Conservation (phyloP, 2,888 invertebrate genomes). For the Agriopis marginaria region DNA sequence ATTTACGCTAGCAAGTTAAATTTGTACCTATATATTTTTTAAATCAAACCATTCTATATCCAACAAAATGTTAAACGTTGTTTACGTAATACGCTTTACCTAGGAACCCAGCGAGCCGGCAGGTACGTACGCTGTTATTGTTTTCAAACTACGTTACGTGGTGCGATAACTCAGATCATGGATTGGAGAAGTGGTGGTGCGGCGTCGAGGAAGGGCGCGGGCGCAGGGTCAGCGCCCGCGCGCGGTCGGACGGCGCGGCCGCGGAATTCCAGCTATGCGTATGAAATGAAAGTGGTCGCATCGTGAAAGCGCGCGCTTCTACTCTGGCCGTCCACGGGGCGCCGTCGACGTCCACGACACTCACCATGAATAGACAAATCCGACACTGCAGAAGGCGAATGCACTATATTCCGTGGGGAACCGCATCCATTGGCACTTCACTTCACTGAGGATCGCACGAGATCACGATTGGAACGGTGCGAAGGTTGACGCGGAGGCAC, state of each 20-base stretch:
- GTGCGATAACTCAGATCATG: slow-evolving; percentile 42
- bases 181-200: slow-evolving; percentile 62
- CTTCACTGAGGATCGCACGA: slow-evolving; percentile 76
- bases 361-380: slow-evolving; percentile 84
- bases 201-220: slow-evolving; percentile 77
- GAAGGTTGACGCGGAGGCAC: slow-evolving; percentile 63
- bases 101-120: not conserved
- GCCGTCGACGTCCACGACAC: slow-evolving; percentile 63
- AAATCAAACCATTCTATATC: no score
- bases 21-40: no score
- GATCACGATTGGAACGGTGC: slow-evolving; percentile 59
- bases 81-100: slow-evolving; percentile 8
- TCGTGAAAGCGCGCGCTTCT: slow-evolving; percentile 85
- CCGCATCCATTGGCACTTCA: slow-evolving; percentile 84
- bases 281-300: slow-evolving; percentile 86
- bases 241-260: slow-evolving; percentile 76
- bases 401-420: slow-evolving; percentile 75
- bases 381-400: slow-evolving; percentile 68
- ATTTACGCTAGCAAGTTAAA: no score
- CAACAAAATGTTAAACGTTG: not conserved
- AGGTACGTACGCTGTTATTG: slow-evolving; percentile 7
- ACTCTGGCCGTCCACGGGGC: slow-evolving; percentile 63
- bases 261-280: slow-evolving; percentile 85
- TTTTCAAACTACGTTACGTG: slow-evolving; percentile 5
- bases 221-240: slow-evolving; percentile 86